A percentile compares a stretch with the other conserved stretches of the same genome.
These are phyloP conservation scores for Pardosa pseudoannulata DNA, from an alignment of 2,888 invertebrate genomes.

Conservation along the genomic window DNA sequence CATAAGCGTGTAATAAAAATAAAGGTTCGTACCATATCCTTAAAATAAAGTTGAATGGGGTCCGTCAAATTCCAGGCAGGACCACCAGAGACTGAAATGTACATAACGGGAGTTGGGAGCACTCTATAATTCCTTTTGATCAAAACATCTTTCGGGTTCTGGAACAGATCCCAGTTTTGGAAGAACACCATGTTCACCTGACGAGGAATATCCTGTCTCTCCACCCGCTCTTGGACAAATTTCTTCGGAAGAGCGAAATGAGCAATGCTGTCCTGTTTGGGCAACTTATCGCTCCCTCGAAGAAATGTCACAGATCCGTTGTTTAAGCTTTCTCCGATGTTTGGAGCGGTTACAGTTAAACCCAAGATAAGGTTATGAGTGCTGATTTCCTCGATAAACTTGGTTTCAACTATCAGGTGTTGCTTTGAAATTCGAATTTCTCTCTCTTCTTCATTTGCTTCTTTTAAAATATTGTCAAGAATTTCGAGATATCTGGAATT, in stretches of 20 bases:
- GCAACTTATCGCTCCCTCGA: background rate
- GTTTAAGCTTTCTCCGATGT: background rate
- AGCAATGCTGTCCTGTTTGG: conserved; percentile 19
- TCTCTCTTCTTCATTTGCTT: background rate
- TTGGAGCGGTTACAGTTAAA: background rate
- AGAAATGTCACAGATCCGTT: conserved; percentile 30
- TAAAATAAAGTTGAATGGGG: conserved; percentile 47
- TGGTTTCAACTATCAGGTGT: conserved; percentile 23
- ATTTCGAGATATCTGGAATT: conserved; percentile 26
- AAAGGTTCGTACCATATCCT: conserved; percentile 25
- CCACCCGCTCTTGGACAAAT: conserved; percentile 30
- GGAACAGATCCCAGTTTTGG: conserved; percentile 46
- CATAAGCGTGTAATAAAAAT: too few relatives aligned
- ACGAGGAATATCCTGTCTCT: background rate
- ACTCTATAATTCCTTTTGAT: conserved; percentile 27
- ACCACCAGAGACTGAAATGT: conserved; percentile 51
- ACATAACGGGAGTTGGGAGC: conserved; percentile 35
- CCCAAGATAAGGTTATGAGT: conserved; percentile 28
- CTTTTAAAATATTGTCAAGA: conserved; percentile 25
- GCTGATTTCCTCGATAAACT: background rate
- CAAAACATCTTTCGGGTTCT: conserved; percentile 30
- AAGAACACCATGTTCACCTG: conserved; percentile 52
- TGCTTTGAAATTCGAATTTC: conserved; percentile 30
- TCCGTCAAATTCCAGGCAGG: conserved; percentile 51
- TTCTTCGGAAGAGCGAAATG: conserved; percentile 44